Evolutionary conservation across 2,113 vertebrate genomes (phyloP).

Genomic region (Choloepus hoffmanni): DNA sequence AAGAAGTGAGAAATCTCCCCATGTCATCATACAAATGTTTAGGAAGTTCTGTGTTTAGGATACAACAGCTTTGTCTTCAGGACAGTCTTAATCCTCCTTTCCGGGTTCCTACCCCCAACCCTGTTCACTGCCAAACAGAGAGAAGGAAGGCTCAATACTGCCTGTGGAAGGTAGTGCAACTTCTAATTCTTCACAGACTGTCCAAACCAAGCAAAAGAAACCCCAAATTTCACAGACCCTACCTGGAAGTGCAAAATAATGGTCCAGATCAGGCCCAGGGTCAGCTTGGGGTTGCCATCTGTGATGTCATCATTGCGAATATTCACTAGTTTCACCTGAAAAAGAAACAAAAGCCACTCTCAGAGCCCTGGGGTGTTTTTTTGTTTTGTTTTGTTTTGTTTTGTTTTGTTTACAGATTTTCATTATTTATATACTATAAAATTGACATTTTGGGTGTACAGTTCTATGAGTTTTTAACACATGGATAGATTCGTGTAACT

Average conservation of each 20-base stretch:
- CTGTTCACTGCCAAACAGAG: not conserved
- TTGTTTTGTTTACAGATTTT: constrained; percentile 53
- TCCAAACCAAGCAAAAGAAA: not conserved
- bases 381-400: not conserved
- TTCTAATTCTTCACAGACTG: not conserved
- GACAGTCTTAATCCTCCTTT: not conserved
- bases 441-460: not conserved
- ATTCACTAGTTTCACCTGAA: constrained; percentile 97
- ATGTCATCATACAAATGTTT: constrained; percentile 28
- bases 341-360: constrained; percentile 39
- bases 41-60: not conserved
- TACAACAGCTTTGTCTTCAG: not conserved
- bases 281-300: constrained; percentile 98
- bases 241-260: constrained; percentile 99
- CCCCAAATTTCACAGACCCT: constrained; percentile 46
- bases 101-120: not conserved
- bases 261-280: constrained; percentile 98
- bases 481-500: not conserved
- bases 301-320: constrained; percentile 99
- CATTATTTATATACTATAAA: constrained; percentile 1
- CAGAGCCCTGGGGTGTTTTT: not conserved
- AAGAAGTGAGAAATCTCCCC: not conserved
- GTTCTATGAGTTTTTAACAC: constrained; percentile 39
- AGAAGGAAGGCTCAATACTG: not conserved
- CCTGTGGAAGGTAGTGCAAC: not conserved